phyloP scores from a whole-genome alignment of 2,797 vertebrate species.

The Nyctibius grandis region DNA sequence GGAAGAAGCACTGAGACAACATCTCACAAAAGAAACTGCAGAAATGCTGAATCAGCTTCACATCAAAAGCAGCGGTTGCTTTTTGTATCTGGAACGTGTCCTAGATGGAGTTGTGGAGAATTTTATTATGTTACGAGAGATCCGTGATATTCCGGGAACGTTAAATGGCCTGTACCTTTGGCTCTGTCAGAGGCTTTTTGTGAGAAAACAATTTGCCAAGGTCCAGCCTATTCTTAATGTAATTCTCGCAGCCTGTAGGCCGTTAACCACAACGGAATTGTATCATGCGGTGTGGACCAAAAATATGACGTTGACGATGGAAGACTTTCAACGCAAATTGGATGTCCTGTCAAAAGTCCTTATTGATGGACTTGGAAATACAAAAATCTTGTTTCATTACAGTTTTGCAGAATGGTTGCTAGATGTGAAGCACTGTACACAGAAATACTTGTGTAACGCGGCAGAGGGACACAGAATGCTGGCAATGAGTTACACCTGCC shows the following conservation, averaged over 20 bases:
- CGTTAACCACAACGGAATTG: constrained; percentile 88
- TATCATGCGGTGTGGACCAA: constrained; percentile 98
- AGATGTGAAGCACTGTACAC: constrained; percentile 98
- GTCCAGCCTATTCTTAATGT: constrained; percentile 97
- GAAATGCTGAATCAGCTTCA: constrained; percentile 99
- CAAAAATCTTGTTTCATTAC: constrained; percentile 96
- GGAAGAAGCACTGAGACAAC: constrained; percentile 95
- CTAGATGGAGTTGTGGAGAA: constrained; percentile 97
- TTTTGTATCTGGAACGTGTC: constrained; percentile 96
- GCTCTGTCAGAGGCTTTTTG: constrained; percentile 98
- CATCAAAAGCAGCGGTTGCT: constrained; percentile 99
- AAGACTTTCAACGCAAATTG: constrained; percentile 98
- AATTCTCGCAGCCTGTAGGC: constrained; percentile 93
- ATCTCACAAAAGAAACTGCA: constrained; percentile 97
- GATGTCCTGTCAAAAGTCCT: constrained; percentile 96
- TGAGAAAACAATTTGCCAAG: constrained; percentile 98
- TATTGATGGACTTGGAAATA: constrained; percentile 87
- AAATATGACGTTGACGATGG: constrained; percentile 90
- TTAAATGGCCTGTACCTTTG: constrained; percentile 98
- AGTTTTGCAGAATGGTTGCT: constrained; percentile 98
- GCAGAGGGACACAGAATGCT: constrained; percentile 97
- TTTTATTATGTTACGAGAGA: constrained; percentile 97
- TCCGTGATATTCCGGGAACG: constrained; percentile 97
- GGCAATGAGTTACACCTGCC: constrained; percentile 96
- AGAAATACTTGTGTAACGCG: constrained; percentile 96